Evolutionary conservation across 2,113 vertebrate species (phyloP), one percentile per base, ranked within the genome.

Genomic region (Epinephelus moara): DNA sequence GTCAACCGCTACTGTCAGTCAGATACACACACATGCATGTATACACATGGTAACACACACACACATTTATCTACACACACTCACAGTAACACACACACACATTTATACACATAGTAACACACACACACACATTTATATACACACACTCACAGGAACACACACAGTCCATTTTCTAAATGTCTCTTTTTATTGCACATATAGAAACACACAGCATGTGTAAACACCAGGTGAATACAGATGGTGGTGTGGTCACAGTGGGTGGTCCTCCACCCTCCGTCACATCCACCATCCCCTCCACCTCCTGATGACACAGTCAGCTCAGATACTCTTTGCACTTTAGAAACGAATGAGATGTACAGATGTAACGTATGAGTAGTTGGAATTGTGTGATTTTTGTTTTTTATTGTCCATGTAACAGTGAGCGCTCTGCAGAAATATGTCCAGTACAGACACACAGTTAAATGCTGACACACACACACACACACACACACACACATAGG

Each of bases 1-100:
- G 85, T 86, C 90, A 84, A 88, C 80, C 15, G 60, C 86, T 76
- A 56, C 50, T 82, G 80, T 87, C 87, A 82, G 71, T 75, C 75
- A 72, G 69, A 78, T 81, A 61, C 72, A 70, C 72, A 67, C 78
- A 66, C 6, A 40, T 75, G 55, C 63, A 30, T 30, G 3, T 30
- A 30, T 30, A 53, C 75, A 9, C 53, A 30, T 30, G 4, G 30
- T 3, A 30, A 56, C 33, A 37, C 33, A 37, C 42, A 49, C 57
- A 45, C 4, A 64, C 27, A 30, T 30, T 30, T 30, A 30, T 30
- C 3, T 3, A 66, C 78, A 66, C 6, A 40, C 81, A 59, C 62
- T 53, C 75, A 9, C 53, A 56, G 25, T 2, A 27, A 27, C 66
- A 8, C 37, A 62, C 42, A 21, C 30, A 27, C 63, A 19, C 49